Evolutionary conservation across 2,888 invertebrate species (phyloP), one percentile per base, ranked within the genome.

Genomic region (Agrotis segetum): DNA sequence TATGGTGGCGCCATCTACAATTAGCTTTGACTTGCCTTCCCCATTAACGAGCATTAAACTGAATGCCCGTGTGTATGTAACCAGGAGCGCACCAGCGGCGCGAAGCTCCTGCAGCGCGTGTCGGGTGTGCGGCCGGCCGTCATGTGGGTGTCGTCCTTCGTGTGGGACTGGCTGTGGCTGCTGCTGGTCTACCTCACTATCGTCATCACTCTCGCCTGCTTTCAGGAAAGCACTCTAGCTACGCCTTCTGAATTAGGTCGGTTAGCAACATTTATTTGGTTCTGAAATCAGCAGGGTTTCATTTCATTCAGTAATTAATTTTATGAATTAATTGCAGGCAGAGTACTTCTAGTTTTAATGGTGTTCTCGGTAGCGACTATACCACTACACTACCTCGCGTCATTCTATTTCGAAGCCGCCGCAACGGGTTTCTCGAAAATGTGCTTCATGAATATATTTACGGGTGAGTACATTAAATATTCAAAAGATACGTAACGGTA

Each of bases 341-440:
- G 97, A 79, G 96, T 98, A 73, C 95, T 97, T 60, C 84, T 97
- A 2, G 92, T 98, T 0, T 91, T 98, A 49, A 82, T 97, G 40
- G 91, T 97, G 62, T 98, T 98, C 91, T 98, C 97, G 0, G 95
- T 97, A 89, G 96, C 97, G 0, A 97, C 97, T 74, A 95, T 98
- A 84, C 98, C 98, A 0, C 90, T 98, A 68, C 97, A 97, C 86
- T 98, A 98, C 90, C 89, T 98, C 50, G 95, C 97, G 3, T 97
- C 98, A 0, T 97, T 97, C 88, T 91, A 97, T 66, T 98, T 98
- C 88, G 96, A 96, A 17, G 97, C 98, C 1, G 97, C 98, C 0
- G 97, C 98, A 0, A 97, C 98, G 0, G 98, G 98, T 1, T 98
- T 97, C 90, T 97, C 98, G 0, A 97, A 97, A 88, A 96, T 98